phyloP scores from a whole-genome alignment of 1,140 invertebrate genomes.

The Stenopsyche tienmushanensis region DNA sequence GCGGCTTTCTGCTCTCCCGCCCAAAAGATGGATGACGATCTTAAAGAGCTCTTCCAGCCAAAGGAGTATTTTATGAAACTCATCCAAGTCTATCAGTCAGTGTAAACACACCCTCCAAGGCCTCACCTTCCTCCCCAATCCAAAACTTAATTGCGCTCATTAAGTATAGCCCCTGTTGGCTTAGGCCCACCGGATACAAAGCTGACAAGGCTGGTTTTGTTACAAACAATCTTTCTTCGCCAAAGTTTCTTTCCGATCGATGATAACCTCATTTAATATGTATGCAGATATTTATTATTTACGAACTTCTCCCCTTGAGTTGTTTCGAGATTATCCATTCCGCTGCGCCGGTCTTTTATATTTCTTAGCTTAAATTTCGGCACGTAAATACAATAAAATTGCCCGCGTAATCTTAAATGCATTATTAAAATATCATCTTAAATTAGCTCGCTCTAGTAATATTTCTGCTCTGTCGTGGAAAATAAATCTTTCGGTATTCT shows the following conservation, averaged over 20 bases:
- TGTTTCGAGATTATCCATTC: too few relatives aligned
- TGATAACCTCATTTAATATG: background rate
- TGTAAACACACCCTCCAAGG: background rate
- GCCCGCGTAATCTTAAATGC: too few relatives aligned
- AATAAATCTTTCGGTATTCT: too few relatives aligned
- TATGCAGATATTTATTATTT: background rate
- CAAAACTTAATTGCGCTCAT: slow-evolving; percentile 10
- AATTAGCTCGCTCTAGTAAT: too few relatives aligned
- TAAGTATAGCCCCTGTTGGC: background rate
- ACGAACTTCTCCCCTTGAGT: too few relatives aligned
- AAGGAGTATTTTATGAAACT: background rate
- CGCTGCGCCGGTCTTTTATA: too few relatives aligned
- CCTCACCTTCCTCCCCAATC: background rate
- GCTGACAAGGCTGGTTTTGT: slow-evolving; percentile 3
- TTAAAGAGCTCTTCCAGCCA: background rate
- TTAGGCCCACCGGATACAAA: slow-evolving; percentile 3
- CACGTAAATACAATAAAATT: too few relatives aligned
- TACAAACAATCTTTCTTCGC: background rate
- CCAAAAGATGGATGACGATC: background rate
- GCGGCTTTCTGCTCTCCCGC: too few relatives aligned
- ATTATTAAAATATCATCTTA: too few relatives aligned
- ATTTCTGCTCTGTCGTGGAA: too few relatives aligned
- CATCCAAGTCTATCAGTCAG: background rate
- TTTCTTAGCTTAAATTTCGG: too few relatives aligned
- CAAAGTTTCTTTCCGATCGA: background rate